phyloP scores from a whole-genome alignment of 1,140 invertebrate species.

The Plectrocnemia conspersa region DNA sequence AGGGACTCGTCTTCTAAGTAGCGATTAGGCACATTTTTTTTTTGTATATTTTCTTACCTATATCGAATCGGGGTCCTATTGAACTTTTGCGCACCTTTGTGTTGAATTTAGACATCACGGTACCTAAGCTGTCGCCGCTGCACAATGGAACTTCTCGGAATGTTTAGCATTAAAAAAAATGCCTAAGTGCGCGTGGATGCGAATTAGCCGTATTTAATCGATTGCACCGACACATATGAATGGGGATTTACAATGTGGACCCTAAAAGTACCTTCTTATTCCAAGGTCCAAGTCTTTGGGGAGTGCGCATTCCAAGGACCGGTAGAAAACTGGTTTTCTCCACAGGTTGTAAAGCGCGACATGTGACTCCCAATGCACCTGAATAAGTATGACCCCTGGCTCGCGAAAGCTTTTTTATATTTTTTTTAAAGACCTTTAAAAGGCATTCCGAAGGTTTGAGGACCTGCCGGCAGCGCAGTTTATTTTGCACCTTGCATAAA shows the following conservation, averaged over 20 bases:
- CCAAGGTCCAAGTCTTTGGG: too few relatives aligned
- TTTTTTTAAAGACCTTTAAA: too few relatives aligned
- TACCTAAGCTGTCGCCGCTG: background rate
- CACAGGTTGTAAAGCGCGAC: conserved; percentile 11
- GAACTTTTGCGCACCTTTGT: conserved; percentile 16
- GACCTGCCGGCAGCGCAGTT: background rate
- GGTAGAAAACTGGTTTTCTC: conserved; percentile 15
- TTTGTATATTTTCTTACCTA: background rate
- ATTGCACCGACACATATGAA: too few relatives aligned
- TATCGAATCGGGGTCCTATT: background rate
- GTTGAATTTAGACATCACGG: conserved; percentile 14
- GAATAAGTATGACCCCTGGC: conserved; percentile 2
- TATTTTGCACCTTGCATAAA: background rate
- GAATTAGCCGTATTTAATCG: background rate
- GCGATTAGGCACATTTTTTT: conserved; percentile 4
- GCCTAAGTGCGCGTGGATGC: background rate
- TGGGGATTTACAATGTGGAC: too few relatives aligned
- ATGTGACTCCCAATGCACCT: conserved; percentile 8
- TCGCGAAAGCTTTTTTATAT: background rate
- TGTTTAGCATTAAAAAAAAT: background rate
- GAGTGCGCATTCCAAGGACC: conserved; percentile 11
- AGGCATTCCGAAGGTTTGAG: too few relatives aligned
- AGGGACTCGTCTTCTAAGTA: background rate
- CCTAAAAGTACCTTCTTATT: too few relatives aligned
- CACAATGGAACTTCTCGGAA: conserved; percentile 1